Percentiles rank a stretch among this genome's conserved stretches.
These are phyloP conservation scores for Hydrochoerus hydrochaeris DNA, from an alignment of 2,113 vertebrate genomes.

Conservation along the genomic window DNA sequence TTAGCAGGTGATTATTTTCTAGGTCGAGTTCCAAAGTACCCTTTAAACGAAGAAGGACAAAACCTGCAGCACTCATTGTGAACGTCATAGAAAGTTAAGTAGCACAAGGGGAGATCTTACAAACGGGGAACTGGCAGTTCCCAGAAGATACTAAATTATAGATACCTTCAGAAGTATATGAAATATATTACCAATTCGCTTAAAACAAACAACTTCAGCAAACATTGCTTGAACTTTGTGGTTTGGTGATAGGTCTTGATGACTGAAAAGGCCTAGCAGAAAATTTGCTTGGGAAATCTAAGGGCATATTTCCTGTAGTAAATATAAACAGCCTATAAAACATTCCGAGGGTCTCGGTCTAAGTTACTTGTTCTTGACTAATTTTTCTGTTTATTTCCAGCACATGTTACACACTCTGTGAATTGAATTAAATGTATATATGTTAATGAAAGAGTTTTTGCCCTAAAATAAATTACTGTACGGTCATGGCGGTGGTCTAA, in stretches of 20 bases:
- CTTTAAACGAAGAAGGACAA: not conserved
- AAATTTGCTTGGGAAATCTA: constrained; percentile 21
- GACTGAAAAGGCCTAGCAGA: not conserved
- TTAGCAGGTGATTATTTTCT: not conserved
- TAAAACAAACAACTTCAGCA: constrained; percentile 21
- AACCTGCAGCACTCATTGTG: not conserved
- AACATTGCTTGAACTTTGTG: not conserved
- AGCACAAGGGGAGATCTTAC: not conserved
- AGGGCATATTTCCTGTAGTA: not conserved
- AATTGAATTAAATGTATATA: constrained; percentile 32
- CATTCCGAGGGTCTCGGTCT: not conserved
- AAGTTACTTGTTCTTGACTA: not conserved
- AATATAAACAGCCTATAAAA: not conserved
- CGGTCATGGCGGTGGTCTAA: no score
- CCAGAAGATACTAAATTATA: not conserved
- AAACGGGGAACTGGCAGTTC: not conserved
- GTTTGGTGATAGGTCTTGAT: not conserved
- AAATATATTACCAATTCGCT: constrained; percentile 5
- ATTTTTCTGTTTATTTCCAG: not conserved
- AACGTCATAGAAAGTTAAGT: not conserved
- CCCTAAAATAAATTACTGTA: no score
- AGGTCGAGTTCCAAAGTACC: not conserved
- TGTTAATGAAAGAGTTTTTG: no score
- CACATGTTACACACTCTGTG: not conserved
- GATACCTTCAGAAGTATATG: not conserved